A percentile compares a stretch with the other conserved stretches of the same genome.
Conservation (phyloP, 2,113 vertebrate genomes). For the Heptranchias perlo region DNA sequence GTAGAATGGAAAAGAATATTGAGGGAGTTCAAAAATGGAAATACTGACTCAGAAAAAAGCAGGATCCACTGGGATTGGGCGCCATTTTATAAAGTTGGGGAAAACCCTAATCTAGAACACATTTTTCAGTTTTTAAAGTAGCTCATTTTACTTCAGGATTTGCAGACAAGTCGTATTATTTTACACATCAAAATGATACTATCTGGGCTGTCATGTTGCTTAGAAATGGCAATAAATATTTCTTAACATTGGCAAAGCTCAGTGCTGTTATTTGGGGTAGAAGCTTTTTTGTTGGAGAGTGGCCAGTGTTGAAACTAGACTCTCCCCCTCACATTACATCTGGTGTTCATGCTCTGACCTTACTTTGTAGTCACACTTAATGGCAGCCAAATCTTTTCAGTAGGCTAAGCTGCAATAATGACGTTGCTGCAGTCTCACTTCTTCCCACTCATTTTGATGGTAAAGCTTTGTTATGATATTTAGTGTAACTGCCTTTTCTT, state of each 20-base stretch:
- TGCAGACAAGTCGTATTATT: background rate
- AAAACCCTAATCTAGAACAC: background rate
- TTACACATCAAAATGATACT: background rate
- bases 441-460: background rate
- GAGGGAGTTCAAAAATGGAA: background rate
- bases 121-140: background rate
- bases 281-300: background rate
- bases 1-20: background rate
- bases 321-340: background rate
- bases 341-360: too few species aligned
- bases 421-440: background rate
- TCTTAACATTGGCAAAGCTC: background rate
- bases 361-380: too few species aligned
- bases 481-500: background rate
- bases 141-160: background rate
- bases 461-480: background rate
- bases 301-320: background rate
- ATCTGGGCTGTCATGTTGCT: background rate
- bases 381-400: too few species aligned
- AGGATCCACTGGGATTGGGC: background rate
- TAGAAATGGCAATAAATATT: background rate
- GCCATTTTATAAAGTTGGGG: background rate
- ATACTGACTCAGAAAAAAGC: background rate
- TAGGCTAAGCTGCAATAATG: too few species aligned
- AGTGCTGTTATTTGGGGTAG: background rate